Base-by-base conservation (phyloP, 2,888 invertebrate species). In the Aporophyla nigra region DNA sequence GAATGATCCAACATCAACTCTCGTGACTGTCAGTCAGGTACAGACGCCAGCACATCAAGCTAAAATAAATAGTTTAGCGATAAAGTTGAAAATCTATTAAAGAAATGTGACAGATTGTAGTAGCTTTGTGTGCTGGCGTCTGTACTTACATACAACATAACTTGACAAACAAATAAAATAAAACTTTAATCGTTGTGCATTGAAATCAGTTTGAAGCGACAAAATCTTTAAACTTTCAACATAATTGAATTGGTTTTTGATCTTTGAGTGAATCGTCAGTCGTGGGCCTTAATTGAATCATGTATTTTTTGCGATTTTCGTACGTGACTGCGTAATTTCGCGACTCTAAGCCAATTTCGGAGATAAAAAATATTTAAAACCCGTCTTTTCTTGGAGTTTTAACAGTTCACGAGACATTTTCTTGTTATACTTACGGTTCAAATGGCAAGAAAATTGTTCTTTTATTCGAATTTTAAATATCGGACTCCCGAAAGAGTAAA, bases 211-310 rank as follows among this genome's bases (percentile, higher is more conserved):
- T 33, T 33, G 24, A 78, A 68, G 14, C 46, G 14, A 24, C 49
- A 21, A 68, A 78, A 67, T 71, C 54, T 77, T 67, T 43, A 78
- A 19, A 43, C 51, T 58, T n/a, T 27, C 27, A 61, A 56, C 53
- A 58, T 78, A 79, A 73, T 81, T 72, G 49, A 83, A 83, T 72
- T 61, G 80, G 54, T 68, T 63, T 61, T 33, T 24, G 71, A 61
- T 78, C 62, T 83, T 49, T 24, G 58, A 80, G 83, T 83, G 66
- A 80, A 53, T 63, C 71, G 71, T 80, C 83, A 71, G 33, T 46
- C 43, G 33, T 43, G 40, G 14, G n/a, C 5, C 68, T 59, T 73
- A 69, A 83, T 81, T 74, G 65, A 84, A 66, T 79, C 80, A 62
- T 74, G 69, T 16, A 46, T 46, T 84, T 83, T 81, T 81, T 73